Percentiles rank a stretch among this genome's conserved stretches.
phyloP scores from a whole-genome alignment of 2,888 invertebrate species.

The Aporophyla nigra region DNA sequence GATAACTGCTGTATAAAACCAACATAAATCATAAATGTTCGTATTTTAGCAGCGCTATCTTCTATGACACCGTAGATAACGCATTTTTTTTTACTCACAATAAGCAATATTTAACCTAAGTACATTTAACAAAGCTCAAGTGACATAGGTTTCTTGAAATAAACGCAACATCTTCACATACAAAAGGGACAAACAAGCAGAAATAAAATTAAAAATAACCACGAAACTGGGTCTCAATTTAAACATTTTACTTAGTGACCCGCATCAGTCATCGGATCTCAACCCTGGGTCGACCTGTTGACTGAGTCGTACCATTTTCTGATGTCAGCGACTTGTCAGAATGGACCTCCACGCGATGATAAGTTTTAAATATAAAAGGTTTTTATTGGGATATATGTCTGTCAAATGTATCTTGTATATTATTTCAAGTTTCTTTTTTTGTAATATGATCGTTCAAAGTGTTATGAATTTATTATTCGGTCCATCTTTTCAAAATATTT shows the following conservation, averaged over 20 bases:
- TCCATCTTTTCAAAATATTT: not conserved
- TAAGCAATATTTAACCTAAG: not conserved
- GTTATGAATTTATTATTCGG: not conserved
- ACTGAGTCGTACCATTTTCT: slow-evolving; percentile 43
- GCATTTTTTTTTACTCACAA: not conserved
- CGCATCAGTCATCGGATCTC: slow-evolving; percentile 57
- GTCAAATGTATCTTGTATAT: not conserved
- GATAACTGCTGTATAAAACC: slow-evolving; percentile 19
- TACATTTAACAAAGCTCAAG: not conserved
- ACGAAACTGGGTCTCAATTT: slow-evolving; percentile 26
- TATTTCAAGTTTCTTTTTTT: not conserved
- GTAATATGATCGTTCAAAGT: not conserved
- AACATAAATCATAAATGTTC: slow-evolving; percentile 20
- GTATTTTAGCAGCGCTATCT: not conserved
- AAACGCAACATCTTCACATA: not conserved
- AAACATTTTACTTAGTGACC: slow-evolving; percentile 52
- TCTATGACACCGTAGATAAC: not conserved
- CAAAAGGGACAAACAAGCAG: slow-evolving; percentile 3
- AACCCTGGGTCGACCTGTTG: slow-evolving; percentile 53
- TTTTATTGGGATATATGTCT: not conserved
- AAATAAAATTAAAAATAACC: slow-evolving; percentile 40
- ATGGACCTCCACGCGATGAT: not conserved
- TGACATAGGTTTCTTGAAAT: not conserved
- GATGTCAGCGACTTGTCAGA: slow-evolving; percentile 41
- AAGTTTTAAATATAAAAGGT: slow-evolving; percentile 17